phyloP scores from a whole-genome alignment of 2,113 vertebrate species.

The Phocoena phocoena region DNA sequence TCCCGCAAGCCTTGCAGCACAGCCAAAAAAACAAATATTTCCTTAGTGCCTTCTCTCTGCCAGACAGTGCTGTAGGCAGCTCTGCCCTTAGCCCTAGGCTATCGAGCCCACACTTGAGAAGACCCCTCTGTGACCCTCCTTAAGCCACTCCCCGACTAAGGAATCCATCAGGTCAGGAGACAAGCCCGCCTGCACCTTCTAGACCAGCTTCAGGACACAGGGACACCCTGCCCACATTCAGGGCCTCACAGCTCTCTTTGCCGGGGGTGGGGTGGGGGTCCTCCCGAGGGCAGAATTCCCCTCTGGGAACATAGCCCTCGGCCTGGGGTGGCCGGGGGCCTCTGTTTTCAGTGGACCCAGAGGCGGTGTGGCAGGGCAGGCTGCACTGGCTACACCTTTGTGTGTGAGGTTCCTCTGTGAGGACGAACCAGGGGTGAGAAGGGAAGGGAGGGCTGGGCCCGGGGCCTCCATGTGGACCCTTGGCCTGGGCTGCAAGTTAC shows the following conservation, averaged over 20 bases:
- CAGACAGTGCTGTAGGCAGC: background rate
- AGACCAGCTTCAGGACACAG: background rate
- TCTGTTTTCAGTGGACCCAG: background rate
- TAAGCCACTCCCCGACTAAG: no score
- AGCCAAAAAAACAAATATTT: no score
- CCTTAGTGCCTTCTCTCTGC: background rate
- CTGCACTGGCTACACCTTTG: no score
- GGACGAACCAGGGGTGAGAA: background rate
- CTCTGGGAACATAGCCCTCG: background rate
- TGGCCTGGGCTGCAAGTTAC: background rate
- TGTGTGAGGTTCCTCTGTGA: no score
- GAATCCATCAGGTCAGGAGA: background rate
- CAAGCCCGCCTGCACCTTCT: background rate
- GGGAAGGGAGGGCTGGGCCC: background rate
- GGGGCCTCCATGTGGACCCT: background rate
- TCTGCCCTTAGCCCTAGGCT: background rate
- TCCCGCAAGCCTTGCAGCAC: no score
- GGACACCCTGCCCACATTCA: background rate
- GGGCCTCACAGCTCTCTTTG: background rate
- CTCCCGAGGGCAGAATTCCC: background rate
- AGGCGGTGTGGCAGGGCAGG: no score
- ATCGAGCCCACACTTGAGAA: background rate
- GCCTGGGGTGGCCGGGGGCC: no score
- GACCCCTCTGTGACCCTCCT: background rate
- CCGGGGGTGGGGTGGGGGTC: no score